phyloP scores from a whole-genome alignment of 2,113 vertebrate species.

The Marmota flaviventris region DNA sequence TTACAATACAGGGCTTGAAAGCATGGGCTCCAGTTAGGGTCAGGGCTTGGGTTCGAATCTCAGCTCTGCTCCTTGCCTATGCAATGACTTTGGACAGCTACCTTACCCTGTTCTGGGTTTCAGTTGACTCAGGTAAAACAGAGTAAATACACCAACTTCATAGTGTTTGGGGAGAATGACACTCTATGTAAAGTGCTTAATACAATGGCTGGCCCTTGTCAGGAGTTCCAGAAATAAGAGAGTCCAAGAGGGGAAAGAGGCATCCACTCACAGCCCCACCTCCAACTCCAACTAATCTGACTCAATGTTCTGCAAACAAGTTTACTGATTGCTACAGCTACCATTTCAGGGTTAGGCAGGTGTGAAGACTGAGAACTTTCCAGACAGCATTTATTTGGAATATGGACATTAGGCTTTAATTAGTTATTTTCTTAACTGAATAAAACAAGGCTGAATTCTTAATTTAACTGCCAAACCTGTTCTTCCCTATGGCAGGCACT shows the following conservation, averaged over 20 bases:
- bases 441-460: slow-evolving; percentile 4
- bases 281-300: neutral
- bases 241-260: neutral
- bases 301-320: neutral
- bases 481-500: neutral
- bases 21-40: neutral
- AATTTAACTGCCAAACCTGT: slow-evolving; percentile 4
- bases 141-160: neutral
- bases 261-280: too few relatives aligned
- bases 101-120: neutral
- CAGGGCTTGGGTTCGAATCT: neutral
- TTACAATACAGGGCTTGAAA: neutral
- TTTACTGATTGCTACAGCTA: neutral
- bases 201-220: neutral
- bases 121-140: neutral
- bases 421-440: neutral
- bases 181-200: neutral
- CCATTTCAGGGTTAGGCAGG: neutral
- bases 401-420: neutral
- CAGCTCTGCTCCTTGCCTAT: neutral
- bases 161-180: neutral
- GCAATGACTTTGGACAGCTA: neutral
- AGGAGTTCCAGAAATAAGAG: neutral
- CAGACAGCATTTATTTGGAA: slow-evolving; percentile 17
- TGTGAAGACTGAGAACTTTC: neutral